Evolutionary conservation across 2,113 vertebrate species (phyloP).

Genomic region (Dolichotis patagonum): DNA sequence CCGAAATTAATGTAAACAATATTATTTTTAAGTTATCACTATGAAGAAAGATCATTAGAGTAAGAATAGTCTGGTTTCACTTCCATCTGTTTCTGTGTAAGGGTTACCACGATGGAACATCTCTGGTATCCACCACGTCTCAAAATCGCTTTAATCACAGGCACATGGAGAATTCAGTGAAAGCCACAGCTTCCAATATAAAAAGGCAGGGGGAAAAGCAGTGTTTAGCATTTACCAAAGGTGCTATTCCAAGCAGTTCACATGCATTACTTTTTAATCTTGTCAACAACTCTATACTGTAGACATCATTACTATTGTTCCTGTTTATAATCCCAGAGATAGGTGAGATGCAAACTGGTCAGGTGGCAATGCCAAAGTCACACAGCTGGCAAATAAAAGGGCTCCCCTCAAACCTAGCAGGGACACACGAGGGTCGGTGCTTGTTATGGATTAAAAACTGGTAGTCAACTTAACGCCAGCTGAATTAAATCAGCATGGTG

Average conservation of each 20-base stretch:
- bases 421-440: neutral
- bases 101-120: constrained; percentile 6
- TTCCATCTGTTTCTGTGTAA: neutral
- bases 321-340: neutral
- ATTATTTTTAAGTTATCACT: constrained; percentile 12
- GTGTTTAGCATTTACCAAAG: neutral
- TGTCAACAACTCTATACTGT: neutral
- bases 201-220: neutral
- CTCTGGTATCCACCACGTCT: neutral
- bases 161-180: neutral
- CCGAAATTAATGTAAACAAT: neutral
- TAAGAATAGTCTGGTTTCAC: neutral
- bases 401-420: neutral
- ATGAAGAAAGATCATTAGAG: neutral
- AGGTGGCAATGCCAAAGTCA: neutral
- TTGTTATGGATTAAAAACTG: no score
- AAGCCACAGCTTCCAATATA: neutral
- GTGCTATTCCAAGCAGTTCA: neutral
- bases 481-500: no score
- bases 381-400: neutral
- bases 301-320: neutral
- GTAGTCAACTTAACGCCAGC: no score
- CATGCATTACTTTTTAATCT: neutral
- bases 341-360: neutral
- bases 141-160: neutral